These are phyloP conservation scores for Arrhamphus sclerolepis DNA, from an alignment of 2,797 vertebrate genomes.

Conservation along the genomic window DNA sequence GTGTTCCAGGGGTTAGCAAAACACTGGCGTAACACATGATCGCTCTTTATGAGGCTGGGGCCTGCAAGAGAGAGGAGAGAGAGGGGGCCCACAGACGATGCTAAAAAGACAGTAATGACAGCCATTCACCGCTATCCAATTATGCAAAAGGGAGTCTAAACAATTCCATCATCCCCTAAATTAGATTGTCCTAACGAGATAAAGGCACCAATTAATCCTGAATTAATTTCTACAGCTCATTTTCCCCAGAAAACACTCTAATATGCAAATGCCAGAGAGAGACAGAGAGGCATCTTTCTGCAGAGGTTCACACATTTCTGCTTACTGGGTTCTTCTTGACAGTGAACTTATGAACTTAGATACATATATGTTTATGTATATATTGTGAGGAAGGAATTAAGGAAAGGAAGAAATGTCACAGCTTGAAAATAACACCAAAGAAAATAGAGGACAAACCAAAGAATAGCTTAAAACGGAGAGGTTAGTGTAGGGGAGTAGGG, in stretches of 20 bases:
- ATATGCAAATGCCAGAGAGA: constrained; percentile 99
- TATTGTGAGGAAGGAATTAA: constrained; percentile 26
- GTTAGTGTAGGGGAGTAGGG: no score
- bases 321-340: constrained; percentile 79
- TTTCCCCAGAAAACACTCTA: constrained; percentile 99
- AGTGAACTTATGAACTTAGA: constrained; percentile 52
- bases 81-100: constrained; percentile 97
- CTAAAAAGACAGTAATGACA: constrained; percentile 99
- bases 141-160: constrained; percentile 99
- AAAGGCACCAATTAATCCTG: constrained; percentile 99
- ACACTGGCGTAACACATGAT: constrained; percentile 95
- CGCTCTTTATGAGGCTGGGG: constrained; percentile 97
- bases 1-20: constrained; percentile 93
- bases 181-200: constrained; percentile 99
- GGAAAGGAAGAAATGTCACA: constrained; percentile 11
- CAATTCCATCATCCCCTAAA: constrained; percentile 99
- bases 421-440: constrained; percentile 15
- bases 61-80: constrained; percentile 87
- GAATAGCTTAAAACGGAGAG: no score
- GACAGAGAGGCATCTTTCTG: constrained; percentile 88
- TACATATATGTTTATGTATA: constrained; percentile 2
- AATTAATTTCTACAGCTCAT: constrained; percentile 99
- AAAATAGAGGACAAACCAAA: not conserved
- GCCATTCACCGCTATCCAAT: constrained; percentile 99
- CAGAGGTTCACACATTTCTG: constrained; percentile 88